Percentiles rank a stretch among this genome's conserved stretches.
phyloP scores from a whole-genome alignment of 2,113 vertebrate species.

The Calidris pygmaea region DNA sequence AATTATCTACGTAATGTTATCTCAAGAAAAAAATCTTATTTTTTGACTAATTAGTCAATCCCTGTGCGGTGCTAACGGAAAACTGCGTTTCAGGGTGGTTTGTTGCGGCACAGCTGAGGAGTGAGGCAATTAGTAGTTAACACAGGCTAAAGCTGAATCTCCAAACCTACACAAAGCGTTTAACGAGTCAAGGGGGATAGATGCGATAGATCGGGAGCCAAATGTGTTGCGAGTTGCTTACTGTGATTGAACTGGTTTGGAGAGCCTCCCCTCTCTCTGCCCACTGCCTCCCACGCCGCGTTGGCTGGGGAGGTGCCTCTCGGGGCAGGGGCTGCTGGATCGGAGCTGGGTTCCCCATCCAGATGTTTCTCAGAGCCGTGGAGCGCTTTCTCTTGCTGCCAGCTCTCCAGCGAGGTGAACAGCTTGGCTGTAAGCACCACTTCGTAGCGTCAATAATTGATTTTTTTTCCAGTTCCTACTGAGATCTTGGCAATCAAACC shows the following conservation, averaged over 20 bases:
- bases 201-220: not conserved
- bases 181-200: constrained; percentile 44
- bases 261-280: not conserved
- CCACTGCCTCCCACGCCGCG: accelerated
- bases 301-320: not conserved
- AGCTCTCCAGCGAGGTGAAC: not conserved
- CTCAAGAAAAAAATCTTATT: not conserved
- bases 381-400: not conserved
- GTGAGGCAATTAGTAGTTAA: constrained; percentile 47
- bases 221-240: constrained; percentile 2
- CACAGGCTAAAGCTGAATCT: constrained; percentile 10
- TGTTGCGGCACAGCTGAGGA: constrained; percentile 49
- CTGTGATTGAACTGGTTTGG: not conserved
- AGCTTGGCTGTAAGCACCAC: not conserved
- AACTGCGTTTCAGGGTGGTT: not conserved
- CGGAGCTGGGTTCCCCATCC: not conserved
- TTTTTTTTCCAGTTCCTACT: not conserved
- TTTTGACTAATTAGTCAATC: constrained; percentile 40
- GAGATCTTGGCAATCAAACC: not conserved
- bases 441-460: not conserved
- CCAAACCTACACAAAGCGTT: constrained; percentile 42
- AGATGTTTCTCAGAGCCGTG: not conserved
- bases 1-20: not conserved
- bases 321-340: not conserved
- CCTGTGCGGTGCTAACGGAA: not conserved